Base-by-base conservation (phyloP, 2,888 invertebrate species). In the Plagiodera versicolora region DNA sequence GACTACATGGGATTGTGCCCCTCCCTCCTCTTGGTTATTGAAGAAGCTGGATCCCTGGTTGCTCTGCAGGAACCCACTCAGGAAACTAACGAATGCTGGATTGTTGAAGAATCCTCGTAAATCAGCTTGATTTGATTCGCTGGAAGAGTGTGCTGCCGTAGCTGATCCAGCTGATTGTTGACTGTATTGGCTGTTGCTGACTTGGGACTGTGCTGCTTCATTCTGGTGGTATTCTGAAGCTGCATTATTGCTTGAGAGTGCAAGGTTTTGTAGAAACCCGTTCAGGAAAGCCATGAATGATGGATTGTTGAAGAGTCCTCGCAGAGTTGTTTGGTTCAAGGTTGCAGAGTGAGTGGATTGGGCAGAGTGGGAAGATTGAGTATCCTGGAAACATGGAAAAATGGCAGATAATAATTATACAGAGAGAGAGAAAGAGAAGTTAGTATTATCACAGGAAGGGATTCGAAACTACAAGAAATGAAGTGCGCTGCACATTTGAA, bases 261-360 rank as follows among this genome's bases (percentile, higher is more conserved):
- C 4, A 8, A 4, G 48, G 3, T n/a, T 24, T 6, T 3, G 24
- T 24, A 24, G 24, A 5, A 24, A 5, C 4, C 24, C 24, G 24
- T 24, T 49, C 28, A 49, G 24, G 49, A 49, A 49, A 14, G 20
- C 28, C 17, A 49, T 28, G 30, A 49, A 49, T 14, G 49, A 49
- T 10, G 49, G 30, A 28, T 28, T 49, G 19, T 9, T 28, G 49
- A 49, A 49, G 6, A 49, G 1, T 49, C 49, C 49, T 49, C 18
- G 35, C 9, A 52, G n/a, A 39, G 16, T 39, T 18, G n/a, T 9
- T 51, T 51, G 16, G 17, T 16, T 18, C 18, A 35, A 17, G 32
- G 32, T 2, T n/a, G 20, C 47, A n/a, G 2, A n/a, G 8, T 47
- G 47, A 1, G 10, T 16, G 17, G 47, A 47, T 19, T n/a, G n/a